Evolutionary conservation across 2,888 invertebrate genomes (phyloP).

Genomic region (Andrena praecox): DNA sequence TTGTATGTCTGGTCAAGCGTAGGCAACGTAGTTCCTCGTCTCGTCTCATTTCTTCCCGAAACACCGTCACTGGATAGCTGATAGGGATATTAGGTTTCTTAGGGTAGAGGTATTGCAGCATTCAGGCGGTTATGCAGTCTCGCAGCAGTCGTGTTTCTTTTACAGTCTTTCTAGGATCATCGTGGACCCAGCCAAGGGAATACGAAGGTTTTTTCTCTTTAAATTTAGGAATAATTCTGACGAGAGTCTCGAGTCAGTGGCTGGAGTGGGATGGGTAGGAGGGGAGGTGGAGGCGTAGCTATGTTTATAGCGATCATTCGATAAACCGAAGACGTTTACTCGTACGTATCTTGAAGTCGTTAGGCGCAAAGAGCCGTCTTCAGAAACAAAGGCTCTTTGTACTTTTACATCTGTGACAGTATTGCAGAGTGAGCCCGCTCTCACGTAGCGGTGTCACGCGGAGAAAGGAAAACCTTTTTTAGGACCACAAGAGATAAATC

Average conservation of each 20-base stretch:
- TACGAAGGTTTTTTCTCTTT: slow-evolving; percentile 62
- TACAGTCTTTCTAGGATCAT: slow-evolving; percentile 84
- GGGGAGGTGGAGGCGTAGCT: slow-evolving; percentile 61
- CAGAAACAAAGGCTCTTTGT: slow-evolving; percentile 42
- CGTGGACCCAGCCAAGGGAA: slow-evolving; percentile 80
- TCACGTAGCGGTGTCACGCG: slow-evolving; percentile 50
- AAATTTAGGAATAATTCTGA: slow-evolving; percentile 67
- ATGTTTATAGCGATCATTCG: slow-evolving; percentile 17
- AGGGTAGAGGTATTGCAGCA: slow-evolving; percentile 81
- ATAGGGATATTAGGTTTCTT: slow-evolving; percentile 39
- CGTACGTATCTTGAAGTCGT: slow-evolving; percentile 48
- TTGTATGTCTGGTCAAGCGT: slow-evolving; percentile 32
- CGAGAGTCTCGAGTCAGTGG: slow-evolving; percentile 44
- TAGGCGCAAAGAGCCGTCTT: slow-evolving; percentile 43
- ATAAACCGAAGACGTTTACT: slow-evolving; percentile 14
- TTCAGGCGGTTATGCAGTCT: slow-evolving; percentile 78
- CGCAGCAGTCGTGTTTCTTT: slow-evolving; percentile 78
- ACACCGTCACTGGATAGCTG: slow-evolving; percentile 51
- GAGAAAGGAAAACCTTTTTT: slow-evolving; percentile 73
- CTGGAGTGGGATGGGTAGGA: slow-evolving; percentile 31
- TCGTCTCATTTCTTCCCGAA: slow-evolving; percentile 43
- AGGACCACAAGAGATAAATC: slow-evolving; percentile 75
- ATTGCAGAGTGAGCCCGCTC: slow-evolving; percentile 58
- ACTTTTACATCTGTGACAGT: slow-evolving; percentile 48
- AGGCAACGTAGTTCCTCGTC: slow-evolving; percentile 31